phyloP scores from a whole-genome alignment of 1,140 invertebrate species.

The Nasonia vitripennis region DNA sequence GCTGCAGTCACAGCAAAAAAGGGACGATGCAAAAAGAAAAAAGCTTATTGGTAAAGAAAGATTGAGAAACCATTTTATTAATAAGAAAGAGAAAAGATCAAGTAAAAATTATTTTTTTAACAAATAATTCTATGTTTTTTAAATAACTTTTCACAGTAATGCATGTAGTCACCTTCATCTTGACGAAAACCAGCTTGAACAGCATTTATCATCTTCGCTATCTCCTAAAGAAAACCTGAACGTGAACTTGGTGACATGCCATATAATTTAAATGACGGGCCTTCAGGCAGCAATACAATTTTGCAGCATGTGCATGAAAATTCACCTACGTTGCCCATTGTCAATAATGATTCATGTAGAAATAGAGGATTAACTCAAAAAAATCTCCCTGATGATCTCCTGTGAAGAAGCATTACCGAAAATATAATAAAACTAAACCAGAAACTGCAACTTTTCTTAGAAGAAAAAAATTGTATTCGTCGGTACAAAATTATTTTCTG shows the following conservation, averaged over 20 bases:
- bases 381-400: not conserved
- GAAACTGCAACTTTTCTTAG: not conserved
- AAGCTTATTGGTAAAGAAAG: too few relatives aligned
- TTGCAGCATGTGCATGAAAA: not conserved
- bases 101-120: too few relatives aligned
- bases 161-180: too few relatives aligned
- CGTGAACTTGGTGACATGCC: not conserved
- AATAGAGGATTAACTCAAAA: not conserved
- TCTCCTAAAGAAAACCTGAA: too few relatives aligned
- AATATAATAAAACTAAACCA: not conserved
- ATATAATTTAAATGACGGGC: not conserved
- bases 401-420: not conserved
- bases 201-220: too few relatives aligned
- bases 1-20: too few relatives aligned
- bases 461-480: not conserved
- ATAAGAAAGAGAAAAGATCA: too few relatives aligned
- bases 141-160: too few relatives aligned
- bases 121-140: too few relatives aligned
- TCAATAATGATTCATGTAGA: not conserved
- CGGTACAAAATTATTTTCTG: constrained; percentile 52
- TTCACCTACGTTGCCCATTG: not conserved
- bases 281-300: not conserved
- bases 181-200: too few relatives aligned
- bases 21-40: not conserved
- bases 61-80: too few relatives aligned